These are phyloP conservation scores for Smutsia gigantea DNA, from an alignment of 2,797 vertebrate species.

Conservation along the genomic window DNA sequence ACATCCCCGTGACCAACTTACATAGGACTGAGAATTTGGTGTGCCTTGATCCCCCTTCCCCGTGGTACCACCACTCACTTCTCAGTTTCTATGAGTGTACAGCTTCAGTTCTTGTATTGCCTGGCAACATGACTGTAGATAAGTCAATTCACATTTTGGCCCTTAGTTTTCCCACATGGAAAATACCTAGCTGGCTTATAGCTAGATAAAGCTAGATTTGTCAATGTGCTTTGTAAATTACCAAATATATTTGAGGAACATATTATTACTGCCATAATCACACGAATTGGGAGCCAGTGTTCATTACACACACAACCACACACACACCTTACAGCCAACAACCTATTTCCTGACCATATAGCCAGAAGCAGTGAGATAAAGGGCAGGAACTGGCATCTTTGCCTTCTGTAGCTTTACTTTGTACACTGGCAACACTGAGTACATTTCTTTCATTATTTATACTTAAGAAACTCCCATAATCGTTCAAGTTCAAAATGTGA, in stretches of 20 bases:
- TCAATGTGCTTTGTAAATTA: neutral
- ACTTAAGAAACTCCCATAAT: conserved; percentile 53
- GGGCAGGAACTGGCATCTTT: neutral
- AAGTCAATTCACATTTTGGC: neutral
- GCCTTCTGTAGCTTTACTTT: accelerated
- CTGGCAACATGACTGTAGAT: neutral
- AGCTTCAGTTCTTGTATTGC: neutral
- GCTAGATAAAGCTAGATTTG: neutral
- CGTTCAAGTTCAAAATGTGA: conserved; percentile 76
- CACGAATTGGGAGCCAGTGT: neutral
- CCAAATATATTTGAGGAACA: neutral
- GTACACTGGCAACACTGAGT: neutral
- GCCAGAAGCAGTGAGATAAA: neutral
- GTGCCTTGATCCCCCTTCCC: too few species aligned
- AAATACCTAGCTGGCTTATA: neutral
- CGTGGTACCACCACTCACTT: too few species aligned
- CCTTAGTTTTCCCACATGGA: neutral
- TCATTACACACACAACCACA: neutral
- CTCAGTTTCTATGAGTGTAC: neutral
- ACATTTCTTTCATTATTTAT: conserved; percentile 66
- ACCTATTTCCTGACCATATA: neutral
- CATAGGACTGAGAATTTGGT: too few species aligned
- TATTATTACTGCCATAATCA: neutral
- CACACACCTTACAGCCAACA: neutral
- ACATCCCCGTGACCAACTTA: too few species aligned